phyloP scores from a whole-genome alignment of 2,113 vertebrate genomes.

The Phoxinus phoxinus region DNA sequence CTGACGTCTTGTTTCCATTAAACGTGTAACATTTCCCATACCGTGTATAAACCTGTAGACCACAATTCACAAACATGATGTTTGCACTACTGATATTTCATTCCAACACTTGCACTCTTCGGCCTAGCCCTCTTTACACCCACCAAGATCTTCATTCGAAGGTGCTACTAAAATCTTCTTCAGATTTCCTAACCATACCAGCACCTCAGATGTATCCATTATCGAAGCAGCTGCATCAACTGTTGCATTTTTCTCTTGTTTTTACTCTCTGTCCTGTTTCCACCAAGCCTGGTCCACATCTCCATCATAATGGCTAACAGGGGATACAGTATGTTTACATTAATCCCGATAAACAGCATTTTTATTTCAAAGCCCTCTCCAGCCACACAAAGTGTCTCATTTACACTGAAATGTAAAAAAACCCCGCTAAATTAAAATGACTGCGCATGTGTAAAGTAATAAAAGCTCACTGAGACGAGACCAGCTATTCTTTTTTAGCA shows the following conservation, averaged over 20 bases:
- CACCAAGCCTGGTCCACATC: neutral
- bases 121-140: neutral
- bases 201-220: neutral
- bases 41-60: slow-evolving; percentile 90
- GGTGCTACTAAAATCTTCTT: neutral
- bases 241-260: neutral
- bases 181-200: neutral
- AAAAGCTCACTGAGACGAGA: too few species aligned
- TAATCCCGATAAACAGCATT: too few species aligned
- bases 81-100: neutral
- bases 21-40: slow-evolving; percentile 99
- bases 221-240: neutral
- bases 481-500: too few species aligned
- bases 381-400: too few species aligned
- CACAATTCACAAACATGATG: slow-evolving; percentile 6
- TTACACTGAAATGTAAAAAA: too few species aligned
- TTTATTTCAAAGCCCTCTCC: too few species aligned
- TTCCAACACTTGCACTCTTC: neutral
- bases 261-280: neutral
- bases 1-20: slow-evolving; percentile 87
- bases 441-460: too few species aligned
- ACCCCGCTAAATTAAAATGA: too few species aligned
- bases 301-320: too few species aligned
- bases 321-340: too few species aligned
- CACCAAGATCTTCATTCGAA: neutral